Conservation (phyloP, 2,888 invertebrate genomes). For the Melanchra persicariae region DNA sequence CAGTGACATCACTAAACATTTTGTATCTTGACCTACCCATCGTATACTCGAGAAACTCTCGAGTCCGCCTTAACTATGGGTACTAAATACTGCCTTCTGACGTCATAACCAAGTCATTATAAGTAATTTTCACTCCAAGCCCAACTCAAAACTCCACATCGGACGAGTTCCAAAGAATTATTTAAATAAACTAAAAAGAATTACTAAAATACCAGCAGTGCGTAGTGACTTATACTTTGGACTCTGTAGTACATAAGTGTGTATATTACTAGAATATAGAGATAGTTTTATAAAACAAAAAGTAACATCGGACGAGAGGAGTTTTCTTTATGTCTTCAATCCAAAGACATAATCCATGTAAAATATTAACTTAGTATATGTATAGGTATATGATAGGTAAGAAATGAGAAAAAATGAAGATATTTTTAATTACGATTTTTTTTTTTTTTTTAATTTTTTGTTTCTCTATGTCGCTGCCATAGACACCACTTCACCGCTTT, state of each 20-base stretch:
- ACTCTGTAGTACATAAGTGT: constrained; percentile 79
- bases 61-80: constrained; percentile 60
- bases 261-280: constrained; percentile 81
- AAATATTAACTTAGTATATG: constrained; percentile 81
- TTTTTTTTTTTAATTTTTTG: constrained; percentile 59
- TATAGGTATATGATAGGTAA: constrained; percentile 77
- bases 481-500: constrained; percentile 66
- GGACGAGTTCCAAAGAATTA: constrained; percentile 68
- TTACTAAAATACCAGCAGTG: constrained; percentile 73
- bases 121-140: constrained; percentile 36
- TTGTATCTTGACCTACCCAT: constrained; percentile 44
- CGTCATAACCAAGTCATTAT: constrained; percentile 35
- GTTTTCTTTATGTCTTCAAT: constrained; percentile 66
- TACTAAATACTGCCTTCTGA: constrained; percentile 39
- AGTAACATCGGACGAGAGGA: constrained; percentile 57
- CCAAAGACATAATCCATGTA: constrained; percentile 78
- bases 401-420: constrained; percentile 80
- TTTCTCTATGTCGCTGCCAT: constrained; percentile 83
- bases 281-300: constrained; percentile 78
- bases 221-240: constrained; percentile 80
- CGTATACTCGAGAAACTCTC: constrained; percentile 40
- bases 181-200: constrained; percentile 57
- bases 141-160: constrained; percentile 52
- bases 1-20: constrained; percentile 30
- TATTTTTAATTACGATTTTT: constrained; percentile 83